phyloP scores from a whole-genome alignment of 2,113 vertebrate genomes.

The Cichladusa arquata region DNA sequence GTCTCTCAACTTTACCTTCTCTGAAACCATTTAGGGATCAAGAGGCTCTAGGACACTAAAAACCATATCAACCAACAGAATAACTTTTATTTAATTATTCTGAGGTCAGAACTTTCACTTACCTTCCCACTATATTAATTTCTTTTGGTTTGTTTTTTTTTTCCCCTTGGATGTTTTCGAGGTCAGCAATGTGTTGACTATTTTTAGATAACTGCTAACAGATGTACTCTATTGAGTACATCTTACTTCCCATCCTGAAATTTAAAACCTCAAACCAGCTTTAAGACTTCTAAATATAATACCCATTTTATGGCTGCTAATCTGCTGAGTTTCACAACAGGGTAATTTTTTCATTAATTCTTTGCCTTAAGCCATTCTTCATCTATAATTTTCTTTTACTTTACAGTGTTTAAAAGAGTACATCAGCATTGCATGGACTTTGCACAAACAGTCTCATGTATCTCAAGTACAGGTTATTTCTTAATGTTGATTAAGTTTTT shows the following conservation, averaged over 20 bases:
- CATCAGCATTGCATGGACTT: neutral
- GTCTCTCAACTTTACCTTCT: neutral
- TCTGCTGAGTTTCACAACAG: constrained; percentile 64
- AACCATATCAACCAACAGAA: neutral
- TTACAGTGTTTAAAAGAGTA: constrained; percentile 55
- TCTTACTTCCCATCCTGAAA: constrained; percentile 20
- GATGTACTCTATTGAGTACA: neutral
- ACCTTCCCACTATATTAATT: neutral
- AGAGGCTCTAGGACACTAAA: neutral
- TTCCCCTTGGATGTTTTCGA: neutral
- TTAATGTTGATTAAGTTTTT: neutral
- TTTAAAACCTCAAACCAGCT: constrained; percentile 43
- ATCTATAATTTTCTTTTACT: constrained; percentile 62
- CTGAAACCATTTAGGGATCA: neutral
- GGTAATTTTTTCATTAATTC: constrained; percentile 66
- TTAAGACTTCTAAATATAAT: constrained; percentile 68
- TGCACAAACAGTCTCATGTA: neutral
- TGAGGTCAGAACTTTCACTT: constrained; percentile 12
- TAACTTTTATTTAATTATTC: constrained; percentile 21
- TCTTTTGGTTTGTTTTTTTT: neutral
- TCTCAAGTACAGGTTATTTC: neutral
- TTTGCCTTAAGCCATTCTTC: constrained; percentile 61
- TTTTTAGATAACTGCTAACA: constrained; percentile 51
- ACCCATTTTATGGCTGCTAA: constrained; percentile 54
- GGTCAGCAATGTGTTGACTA: constrained; percentile 31